phyloP scores from a whole-genome alignment of 1,140 invertebrate species.

The Littorina saxatilis region DNA sequence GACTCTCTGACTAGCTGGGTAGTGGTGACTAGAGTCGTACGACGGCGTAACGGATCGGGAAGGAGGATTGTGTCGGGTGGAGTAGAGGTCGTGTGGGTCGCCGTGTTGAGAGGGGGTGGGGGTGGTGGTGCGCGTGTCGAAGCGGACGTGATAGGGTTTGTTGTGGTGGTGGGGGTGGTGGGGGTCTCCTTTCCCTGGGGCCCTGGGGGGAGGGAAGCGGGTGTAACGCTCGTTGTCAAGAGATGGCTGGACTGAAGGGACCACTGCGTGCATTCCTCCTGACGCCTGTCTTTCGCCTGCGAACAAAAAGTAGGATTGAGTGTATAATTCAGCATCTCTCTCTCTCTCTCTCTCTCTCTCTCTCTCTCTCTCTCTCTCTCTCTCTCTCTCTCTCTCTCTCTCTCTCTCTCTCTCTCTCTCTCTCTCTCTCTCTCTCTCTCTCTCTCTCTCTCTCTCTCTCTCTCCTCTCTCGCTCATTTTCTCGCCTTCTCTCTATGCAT shows the following conservation, averaged over 20 bases:
- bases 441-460: too few relatives aligned
- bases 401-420: too few relatives aligned
- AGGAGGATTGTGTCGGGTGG: background rate
- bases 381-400: too few relatives aligned
- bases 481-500: too few relatives aligned
- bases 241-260: background rate
- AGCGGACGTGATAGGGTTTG: slow-evolving; percentile 31
- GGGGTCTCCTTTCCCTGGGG: background rate
- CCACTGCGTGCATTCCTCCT: background rate
- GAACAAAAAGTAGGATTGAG: too few relatives aligned
- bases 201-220: slow-evolving; percentile 27
- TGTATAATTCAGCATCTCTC: too few relatives aligned
- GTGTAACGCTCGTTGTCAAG: slow-evolving; percentile 11
- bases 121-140: background rate
- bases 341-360: too few relatives aligned
- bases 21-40: background rate
- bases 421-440: too few relatives aligned
- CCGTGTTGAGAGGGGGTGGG: background rate
- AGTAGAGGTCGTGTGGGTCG: background rate
- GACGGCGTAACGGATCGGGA: slow-evolving; percentile 5
- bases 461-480: too few relatives aligned
- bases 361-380: too few relatives aligned
- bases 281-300: slow-evolving; percentile 14
- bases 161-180: background rate
- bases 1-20: background rate